Evolutionary conservation across 2,797 vertebrate genomes (phyloP), one percentile per base, ranked within the genome.

Genomic region (Delichon dasypus): DNA sequence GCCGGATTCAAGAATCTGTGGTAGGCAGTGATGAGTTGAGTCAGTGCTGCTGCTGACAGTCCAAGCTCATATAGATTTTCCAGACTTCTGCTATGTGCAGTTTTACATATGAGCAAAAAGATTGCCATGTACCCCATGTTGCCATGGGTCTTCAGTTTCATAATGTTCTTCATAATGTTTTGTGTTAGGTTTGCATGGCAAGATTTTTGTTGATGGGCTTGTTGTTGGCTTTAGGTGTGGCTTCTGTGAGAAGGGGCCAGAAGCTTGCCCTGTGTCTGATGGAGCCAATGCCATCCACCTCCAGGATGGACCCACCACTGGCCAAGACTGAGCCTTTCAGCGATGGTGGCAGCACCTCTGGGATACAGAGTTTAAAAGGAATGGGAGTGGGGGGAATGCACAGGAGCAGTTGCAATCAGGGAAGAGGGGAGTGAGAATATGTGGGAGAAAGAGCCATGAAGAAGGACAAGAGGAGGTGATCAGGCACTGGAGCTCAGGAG

Each of bases 341-440:
- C 0, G 0, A 3, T 44, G 27, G 10, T 74, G 48, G 13, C 25
- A 68, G 20, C 27, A 16, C 21, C 16, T 74, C 68, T 68, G 36
- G 6, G 6, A 40, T 40, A 40, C 7, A n/a, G 23, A 25, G 10
- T 30, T 38, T 11, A 27, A 36, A 68, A 68, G 15, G 10, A 48
- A 20, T 19, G 45, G 45, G 9, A 11, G 18, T 3, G 7, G 7
- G 8, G 2, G 5, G 3, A 29, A 10, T 61, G 74, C 6, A 18
- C 5, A 34, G 20, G 9, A 62, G 20, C 25, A 48, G 4, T 55
- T 74, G 25, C 29, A 62, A 6, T 29, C 20, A 27, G 44, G 34
- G 42, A 45, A 19, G 32, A 68, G 25, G 50, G 32, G 6, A 90
- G 42, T 79, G 32, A 42, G 32, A 61, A 26, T 38, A 34, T 26